A percentile compares a stretch with the other conserved stretches of the same genome.
These are phyloP conservation scores for Heterotis niloticus DNA, from an alignment of 2,113 vertebrate species.

Conservation along the genomic window DNA sequence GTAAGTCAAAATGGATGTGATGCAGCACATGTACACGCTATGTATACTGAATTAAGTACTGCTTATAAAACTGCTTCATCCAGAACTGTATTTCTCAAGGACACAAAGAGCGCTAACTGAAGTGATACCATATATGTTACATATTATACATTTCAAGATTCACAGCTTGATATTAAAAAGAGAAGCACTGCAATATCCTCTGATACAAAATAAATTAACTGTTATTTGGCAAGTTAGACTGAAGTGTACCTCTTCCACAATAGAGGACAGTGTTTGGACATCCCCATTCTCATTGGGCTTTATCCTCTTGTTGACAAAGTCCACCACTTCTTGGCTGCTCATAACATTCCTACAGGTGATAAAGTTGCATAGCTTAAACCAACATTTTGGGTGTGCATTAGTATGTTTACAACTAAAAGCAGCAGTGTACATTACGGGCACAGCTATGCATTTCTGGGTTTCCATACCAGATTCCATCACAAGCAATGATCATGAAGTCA, in stretches of 20 bases:
- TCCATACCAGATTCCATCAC: slow-evolving; percentile 92
- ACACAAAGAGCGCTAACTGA: no score
- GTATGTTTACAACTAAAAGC: background rate
- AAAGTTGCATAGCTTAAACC: background rate
- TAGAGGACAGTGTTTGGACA: slow-evolving; percentile 75
- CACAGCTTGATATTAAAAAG: background rate
- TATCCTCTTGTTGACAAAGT: slow-evolving; percentile 89
- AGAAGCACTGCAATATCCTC: background rate
- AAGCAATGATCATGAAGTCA: slow-evolving; percentile 98
- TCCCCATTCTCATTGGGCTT: slow-evolving; percentile 75
- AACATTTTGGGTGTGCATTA: background rate
- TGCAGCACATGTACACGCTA: no score
- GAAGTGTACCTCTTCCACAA: slow-evolving; percentile 85
- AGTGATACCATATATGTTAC: no score
- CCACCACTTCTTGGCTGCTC: slow-evolving; percentile 98
- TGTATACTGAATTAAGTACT: no score
- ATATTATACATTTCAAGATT: background rate
- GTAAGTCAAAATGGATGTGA: no score
- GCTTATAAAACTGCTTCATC: no score
- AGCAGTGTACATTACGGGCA: background rate
- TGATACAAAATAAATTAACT: background rate
- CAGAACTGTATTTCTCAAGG: no score
- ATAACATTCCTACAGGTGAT: slow-evolving; percentile 85
- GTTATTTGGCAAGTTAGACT: no score
- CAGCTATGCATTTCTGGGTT: background rate